Evolutionary conservation across 2,888 invertebrate genomes (phyloP).

Genomic region (Oligia fasciuncula): DNA sequence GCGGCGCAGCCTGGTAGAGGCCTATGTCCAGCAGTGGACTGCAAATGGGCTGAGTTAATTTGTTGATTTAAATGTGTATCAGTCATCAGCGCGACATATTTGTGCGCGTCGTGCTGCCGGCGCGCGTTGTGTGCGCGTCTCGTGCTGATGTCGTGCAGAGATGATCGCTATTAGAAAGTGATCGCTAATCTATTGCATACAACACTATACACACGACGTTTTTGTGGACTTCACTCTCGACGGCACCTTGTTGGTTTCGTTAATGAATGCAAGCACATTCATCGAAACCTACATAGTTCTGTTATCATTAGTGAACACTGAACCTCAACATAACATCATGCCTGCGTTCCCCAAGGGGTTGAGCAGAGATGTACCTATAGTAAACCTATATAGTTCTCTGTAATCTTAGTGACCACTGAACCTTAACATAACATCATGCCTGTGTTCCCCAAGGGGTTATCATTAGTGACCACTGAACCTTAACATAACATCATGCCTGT

Average conservation of each 20-base stretch:
- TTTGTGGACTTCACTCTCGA: constrained; percentile 51
- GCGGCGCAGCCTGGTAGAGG: too few species aligned
- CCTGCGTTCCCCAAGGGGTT: neutral
- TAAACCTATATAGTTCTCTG: neutral
- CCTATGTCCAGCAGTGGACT: too few species aligned
- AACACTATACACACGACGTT: constrained; percentile 34
- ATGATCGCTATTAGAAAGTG: constrained; percentile 55
- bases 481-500: too few species aligned
- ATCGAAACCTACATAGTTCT: neutral
- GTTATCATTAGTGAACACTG: neutral
- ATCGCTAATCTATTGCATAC: constrained; percentile 48
- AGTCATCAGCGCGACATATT: neutral
- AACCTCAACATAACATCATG: neutral
- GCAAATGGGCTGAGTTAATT: too few species aligned
- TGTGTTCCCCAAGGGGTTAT: too few species aligned
- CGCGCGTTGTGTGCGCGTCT: neutral
- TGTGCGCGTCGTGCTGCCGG: neutral
- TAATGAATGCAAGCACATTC: constrained; percentile 30
- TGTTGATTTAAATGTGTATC: neutral
- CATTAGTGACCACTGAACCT: too few species aligned
- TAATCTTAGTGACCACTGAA: too few species aligned
- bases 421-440: neutral
- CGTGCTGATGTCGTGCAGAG: constrained; percentile 42
- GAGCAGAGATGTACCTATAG: too few species aligned
- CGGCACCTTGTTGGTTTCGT: constrained; percentile 10